These are phyloP conservation scores for Speoplatyrhinus poulsoni DNA, from an alignment of 2,113 vertebrate species.

Conservation along the genomic window DNA sequence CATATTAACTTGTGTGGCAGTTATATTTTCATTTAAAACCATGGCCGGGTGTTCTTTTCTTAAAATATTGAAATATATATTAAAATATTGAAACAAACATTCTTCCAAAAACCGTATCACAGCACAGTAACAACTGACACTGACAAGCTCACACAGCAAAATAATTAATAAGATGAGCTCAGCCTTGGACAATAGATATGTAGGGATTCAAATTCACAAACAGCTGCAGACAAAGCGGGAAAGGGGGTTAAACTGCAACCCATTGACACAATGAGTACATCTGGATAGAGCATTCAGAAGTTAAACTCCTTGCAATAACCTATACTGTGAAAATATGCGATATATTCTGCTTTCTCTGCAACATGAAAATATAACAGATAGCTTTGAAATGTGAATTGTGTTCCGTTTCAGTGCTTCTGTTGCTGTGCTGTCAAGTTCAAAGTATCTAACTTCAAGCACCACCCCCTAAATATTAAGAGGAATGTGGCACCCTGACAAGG, in stretches of 20 bases:
- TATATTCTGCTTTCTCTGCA: constrained; percentile 39
- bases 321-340: constrained; percentile 38
- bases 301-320: constrained; percentile 37
- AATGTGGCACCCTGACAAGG: constrained; percentile 24
- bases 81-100: not conserved
- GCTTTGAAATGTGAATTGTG: constrained; percentile 15
- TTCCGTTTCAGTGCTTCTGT: constrained; percentile 14
- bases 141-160: constrained; percentile 54
- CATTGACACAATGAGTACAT: constrained; percentile 58
- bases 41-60: no score
- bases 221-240: constrained; percentile 23
- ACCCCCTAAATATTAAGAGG: constrained; percentile 11
- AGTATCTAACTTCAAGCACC: constrained; percentile 13
- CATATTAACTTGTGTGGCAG: no score
- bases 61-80: no score
- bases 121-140: constrained; percentile 18
- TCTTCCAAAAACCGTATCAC: constrained; percentile 14
- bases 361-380: constrained; percentile 33
- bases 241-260: constrained; percentile 16
- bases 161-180: constrained; percentile 46
- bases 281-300: constrained; percentile 66
- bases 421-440: constrained; percentile 13
- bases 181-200: constrained; percentile 34
- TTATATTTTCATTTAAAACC: no score
- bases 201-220: constrained; percentile 54